Evolutionary conservation across 2,113 vertebrate species (phyloP), one percentile per base, ranked within the genome.

Genomic region (Progne subis): DNA sequence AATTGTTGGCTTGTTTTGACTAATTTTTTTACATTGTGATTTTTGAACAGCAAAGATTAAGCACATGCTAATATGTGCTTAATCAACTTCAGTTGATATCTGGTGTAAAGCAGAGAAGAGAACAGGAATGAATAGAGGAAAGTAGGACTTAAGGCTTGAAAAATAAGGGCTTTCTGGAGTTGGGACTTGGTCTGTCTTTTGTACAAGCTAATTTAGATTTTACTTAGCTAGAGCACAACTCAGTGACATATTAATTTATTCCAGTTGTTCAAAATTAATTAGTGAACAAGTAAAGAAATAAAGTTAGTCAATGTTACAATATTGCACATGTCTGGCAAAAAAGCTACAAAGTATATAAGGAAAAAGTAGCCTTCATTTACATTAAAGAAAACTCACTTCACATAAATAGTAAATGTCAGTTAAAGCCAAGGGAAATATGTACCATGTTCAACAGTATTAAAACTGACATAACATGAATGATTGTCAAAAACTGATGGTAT

Each of bases 391-490:
- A 89, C 37, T 91, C 78, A 37, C 52, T 82, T 91, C 47, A 86
- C 44, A 92, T 53, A 90, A 95, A 91, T 25, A 90, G 43, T 32
- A 74, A 71, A 90, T 86, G 68, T 52, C 56, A 32, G 65, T 83
- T 78, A 78, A 93, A 94, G 82, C 60, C 92, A 86, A 93, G 59
- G 85, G 82, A 96, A 96, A 92, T 91, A 63, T 75, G 26, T 55
- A 75, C 17, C 3, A 8, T 68, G 79, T 78, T 97, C 72, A 93
- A 71, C 39, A 90, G 60, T 64, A 78, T 83, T 93, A 93, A 90
- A 95, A 90, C 50, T 97, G 92, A 83, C 92, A 93, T 68, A 83
- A 93, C 79, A 77, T 75, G 68, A 96, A 93, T 75, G 75, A 91
- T 60, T 94, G 88, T 92, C 82, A 96, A 92, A 95, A 93, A 49